These are phyloP conservation scores for Holacanthus passer DNA, from an alignment of 2,113 vertebrate genomes.

Conservation along the genomic window DNA sequence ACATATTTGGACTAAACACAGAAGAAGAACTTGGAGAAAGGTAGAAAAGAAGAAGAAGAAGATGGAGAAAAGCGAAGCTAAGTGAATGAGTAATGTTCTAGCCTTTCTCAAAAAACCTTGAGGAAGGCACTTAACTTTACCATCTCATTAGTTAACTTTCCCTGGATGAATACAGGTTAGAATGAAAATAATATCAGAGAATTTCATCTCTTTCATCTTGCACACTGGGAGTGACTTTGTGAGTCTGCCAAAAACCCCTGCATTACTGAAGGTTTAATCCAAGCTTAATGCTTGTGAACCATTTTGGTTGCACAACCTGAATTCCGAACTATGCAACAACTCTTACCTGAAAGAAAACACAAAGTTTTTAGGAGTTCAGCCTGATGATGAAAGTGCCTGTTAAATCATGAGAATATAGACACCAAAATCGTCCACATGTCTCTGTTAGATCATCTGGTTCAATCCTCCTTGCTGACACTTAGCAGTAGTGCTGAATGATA, in stretches of 20 bases:
- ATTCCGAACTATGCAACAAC: not conserved
- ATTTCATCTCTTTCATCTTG: not conserved
- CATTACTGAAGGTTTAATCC: not conserved
- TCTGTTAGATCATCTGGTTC: not conserved
- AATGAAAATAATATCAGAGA: not conserved
- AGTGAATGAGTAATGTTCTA: not conserved
- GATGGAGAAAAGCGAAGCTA: conserved; percentile 8
- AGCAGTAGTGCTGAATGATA: not conserved
- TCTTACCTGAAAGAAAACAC: not conserved
- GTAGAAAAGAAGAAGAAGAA: conserved; percentile 7
- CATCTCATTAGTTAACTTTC: not conserved
- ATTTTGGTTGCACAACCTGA: not conserved
- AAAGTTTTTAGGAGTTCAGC: not conserved
- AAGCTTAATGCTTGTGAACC: not conserved
- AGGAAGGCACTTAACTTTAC: not conserved
- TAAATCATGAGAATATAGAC: conserved; percentile 12
- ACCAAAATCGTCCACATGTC: not conserved
- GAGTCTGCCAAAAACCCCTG: too few species aligned
- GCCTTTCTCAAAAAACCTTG: not conserved
- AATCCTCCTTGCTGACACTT: not conserved
- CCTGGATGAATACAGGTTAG: not conserved
- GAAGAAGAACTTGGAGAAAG: conserved; percentile 3
- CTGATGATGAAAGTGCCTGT: not conserved
- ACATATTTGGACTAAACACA: conserved; percentile 3
- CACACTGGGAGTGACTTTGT: not conserved